A percentile compares a stretch with the other conserved stretches of the same genome.
These are phyloP conservation scores for Acrobeloides nanus DNA, from an alignment of 2,888 invertebrate genomes.

Conservation along the genomic window DNA sequence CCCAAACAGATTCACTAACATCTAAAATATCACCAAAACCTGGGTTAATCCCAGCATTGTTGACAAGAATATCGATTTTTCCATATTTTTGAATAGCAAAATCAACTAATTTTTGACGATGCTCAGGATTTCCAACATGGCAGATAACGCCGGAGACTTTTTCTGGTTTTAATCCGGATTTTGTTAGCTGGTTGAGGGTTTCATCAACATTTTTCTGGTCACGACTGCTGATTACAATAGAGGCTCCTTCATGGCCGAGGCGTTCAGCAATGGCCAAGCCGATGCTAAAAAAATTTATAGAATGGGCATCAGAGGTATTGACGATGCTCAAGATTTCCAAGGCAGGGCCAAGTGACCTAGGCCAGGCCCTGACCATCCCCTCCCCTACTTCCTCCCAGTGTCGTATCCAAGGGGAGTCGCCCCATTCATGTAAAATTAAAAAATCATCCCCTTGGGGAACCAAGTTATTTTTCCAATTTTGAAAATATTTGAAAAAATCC, in stretches of 20 bases:
- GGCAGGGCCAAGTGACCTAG: no score
- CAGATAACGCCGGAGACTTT: conserved; percentile 72
- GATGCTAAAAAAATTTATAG: conserved; percentile 62
- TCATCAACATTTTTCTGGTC: conserved; percentile 76
- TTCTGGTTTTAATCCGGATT: conserved; percentile 62
- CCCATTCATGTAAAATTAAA: no score
- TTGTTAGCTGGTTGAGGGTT: conserved; percentile 67
- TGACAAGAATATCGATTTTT: conserved; percentile 64
- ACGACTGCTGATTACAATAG: conserved; percentile 81
- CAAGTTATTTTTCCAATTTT: no score
- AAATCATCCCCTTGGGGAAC: no score
- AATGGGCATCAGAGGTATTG: no score
- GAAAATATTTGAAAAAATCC: no score
- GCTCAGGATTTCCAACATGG: conserved; percentile 63
- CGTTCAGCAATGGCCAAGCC: conserved; percentile 82
- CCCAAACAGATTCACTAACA: conserved; percentile 73
- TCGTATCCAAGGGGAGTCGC: no score
- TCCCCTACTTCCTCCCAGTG: no score
- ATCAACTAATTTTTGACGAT: conserved; percentile 15
- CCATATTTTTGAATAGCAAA: conserved; percentile 36
- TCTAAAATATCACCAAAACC: conserved; percentile 72
- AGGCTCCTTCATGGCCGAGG: conserved; percentile 79
- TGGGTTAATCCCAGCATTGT: conserved; percentile 70
- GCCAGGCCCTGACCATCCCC: no score
- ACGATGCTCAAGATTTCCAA: no score